phyloP scores from a whole-genome alignment of 2,113 vertebrate genomes.

The Nothocercus nigrocapillus region DNA sequence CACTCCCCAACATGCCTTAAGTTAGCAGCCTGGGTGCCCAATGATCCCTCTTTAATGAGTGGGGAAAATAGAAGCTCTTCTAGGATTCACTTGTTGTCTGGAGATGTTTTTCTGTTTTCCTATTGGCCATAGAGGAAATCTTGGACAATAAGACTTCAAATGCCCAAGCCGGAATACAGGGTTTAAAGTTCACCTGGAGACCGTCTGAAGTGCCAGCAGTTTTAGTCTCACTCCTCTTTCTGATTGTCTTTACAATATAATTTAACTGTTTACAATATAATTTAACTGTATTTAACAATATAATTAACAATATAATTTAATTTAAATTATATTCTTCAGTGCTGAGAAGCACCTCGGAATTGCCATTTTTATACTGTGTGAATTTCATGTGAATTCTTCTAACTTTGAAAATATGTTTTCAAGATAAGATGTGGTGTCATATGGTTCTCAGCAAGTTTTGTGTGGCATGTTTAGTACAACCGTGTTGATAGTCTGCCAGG shows the following conservation, averaged over 20 bases:
- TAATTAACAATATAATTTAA: background rate
- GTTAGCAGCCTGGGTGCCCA: background rate
- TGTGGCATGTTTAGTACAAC: conserved; percentile 11
- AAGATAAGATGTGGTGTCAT: background rate
- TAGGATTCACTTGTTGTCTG: background rate
- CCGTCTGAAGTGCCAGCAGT: background rate
- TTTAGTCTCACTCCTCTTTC: background rate
- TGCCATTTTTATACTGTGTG: background rate
- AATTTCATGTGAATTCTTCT: background rate
- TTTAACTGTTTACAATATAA: background rate
- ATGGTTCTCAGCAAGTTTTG: conserved; percentile 44
- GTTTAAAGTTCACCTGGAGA: background rate
- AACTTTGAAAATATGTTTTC: conserved; percentile 6
- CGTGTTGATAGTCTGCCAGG: conserved; percentile 56
- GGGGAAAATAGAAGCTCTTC: background rate
- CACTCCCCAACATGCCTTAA: background rate
- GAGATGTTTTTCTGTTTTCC: background rate
- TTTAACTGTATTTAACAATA: no score
- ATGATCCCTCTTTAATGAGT: accelerated
- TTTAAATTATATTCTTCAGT: background rate
- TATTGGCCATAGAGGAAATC: background rate
- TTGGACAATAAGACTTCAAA: background rate
- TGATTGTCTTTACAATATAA: background rate
- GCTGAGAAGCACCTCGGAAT: background rate
- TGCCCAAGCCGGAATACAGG: background rate